phyloP scores from a whole-genome alignment of 1,140 invertebrate species.

The Scaptodrosophila lebanonensis region DNA sequence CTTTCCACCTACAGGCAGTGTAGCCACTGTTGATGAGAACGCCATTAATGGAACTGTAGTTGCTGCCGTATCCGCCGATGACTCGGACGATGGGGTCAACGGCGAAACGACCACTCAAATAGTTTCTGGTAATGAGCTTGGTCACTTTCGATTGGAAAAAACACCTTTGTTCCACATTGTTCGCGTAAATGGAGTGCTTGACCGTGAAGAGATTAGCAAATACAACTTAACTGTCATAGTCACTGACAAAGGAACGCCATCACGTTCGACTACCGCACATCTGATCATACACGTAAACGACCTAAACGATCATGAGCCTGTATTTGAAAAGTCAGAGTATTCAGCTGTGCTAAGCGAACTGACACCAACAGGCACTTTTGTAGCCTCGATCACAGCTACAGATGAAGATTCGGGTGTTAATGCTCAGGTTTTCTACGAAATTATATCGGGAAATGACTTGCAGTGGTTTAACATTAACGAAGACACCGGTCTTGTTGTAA shows the following conservation, averaged over 20 bases:
- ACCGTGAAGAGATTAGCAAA: constrained; percentile 93
- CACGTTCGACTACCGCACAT: constrained; percentile 89
- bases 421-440: constrained; percentile 91
- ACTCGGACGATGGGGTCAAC: constrained; percentile 93
- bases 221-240: constrained; percentile 96
- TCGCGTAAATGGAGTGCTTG: constrained; percentile 92
- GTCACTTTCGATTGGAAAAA: constrained; percentile 91
- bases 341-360: constrained; percentile 91
- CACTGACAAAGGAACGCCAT: constrained; percentile 90
- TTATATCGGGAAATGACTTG: constrained; percentile 90
- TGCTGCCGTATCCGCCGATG: constrained; percentile 93
- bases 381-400: constrained; percentile 91
- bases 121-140: constrained; percentile 91
- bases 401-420: constrained; percentile 95
- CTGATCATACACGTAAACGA: constrained; percentile 96
- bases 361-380: constrained; percentile 90
- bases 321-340: constrained; percentile 95
- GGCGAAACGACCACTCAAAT: constrained; percentile 91
- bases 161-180: constrained; percentile 92
- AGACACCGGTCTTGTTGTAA: constrained; percentile 91
- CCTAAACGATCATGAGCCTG: constrained; percentile 95
- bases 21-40: constrained; percentile 96
- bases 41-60: constrained; percentile 92
- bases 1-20: constrained; percentile 88
- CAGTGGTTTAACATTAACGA: constrained; percentile 92